Percentiles rank a stretch among this genome's conserved stretches.
Evolutionary conservation across 53 echinoderm and acorn worm species (phyloP).

Genomic region (Holothuria scabra): DNA sequence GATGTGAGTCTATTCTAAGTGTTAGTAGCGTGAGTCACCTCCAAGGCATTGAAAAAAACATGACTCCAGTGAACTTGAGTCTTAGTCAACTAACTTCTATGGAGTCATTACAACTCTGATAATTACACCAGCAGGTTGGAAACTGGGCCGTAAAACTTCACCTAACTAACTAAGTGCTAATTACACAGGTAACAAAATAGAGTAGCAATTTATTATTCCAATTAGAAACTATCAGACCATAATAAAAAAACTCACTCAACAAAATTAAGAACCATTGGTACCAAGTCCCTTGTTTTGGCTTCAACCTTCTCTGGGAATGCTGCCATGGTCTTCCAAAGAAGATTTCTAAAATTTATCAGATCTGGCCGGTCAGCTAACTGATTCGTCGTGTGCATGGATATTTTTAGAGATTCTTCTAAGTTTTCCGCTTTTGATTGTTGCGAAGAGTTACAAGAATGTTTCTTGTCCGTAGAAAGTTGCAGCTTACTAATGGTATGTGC

Average conservation of each 20-base stretch:
- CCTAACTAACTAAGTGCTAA: too few relatives aligned
- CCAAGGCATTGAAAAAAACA: too few relatives aligned
- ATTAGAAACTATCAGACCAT: neutral
- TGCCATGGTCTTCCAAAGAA: constrained; percentile 70
- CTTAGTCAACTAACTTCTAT: too few relatives aligned
- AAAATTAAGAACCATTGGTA: constrained; percentile 55
- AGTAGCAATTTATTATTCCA: too few relatives aligned
- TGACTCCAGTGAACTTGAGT: too few relatives aligned
- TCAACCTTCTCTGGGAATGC: constrained; percentile 83
- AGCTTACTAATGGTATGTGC: constrained; percentile 27
- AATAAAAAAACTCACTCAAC: neutral
- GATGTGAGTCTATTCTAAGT: too few relatives aligned
- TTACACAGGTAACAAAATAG: too few relatives aligned
- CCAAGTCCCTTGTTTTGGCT: constrained; percentile 73
- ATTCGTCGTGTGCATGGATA: constrained; percentile 19
- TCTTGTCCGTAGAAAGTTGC: constrained; percentile 22
- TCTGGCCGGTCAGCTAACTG: constrained; percentile 71
- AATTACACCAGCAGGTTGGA: too few relatives aligned
- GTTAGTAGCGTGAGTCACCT: too few relatives aligned
- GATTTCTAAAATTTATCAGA: constrained; percentile 68
- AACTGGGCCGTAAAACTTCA: too few relatives aligned
- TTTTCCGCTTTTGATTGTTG: neutral
- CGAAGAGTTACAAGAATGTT: constrained; percentile 1
- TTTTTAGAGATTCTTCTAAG: neutral
- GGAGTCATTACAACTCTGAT: too few relatives aligned